Evolutionary conservation across 2,113 vertebrate genomes (phyloP).

Genomic region (Desmodus rotundus): DNA sequence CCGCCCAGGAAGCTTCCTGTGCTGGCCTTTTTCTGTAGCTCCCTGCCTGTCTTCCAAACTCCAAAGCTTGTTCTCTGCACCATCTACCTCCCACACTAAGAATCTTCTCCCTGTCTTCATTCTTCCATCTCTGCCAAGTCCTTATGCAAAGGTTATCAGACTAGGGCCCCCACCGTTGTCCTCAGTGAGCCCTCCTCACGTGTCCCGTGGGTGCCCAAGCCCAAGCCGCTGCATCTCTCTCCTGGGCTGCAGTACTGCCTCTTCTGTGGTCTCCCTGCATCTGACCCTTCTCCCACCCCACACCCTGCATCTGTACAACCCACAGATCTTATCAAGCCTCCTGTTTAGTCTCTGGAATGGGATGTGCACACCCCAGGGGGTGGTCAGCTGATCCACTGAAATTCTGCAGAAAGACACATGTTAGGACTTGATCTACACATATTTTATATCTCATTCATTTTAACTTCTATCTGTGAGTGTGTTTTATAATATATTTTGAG

Average conservation of each 20-base stretch:
- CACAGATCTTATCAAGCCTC: neutral
- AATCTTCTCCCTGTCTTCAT: neutral
- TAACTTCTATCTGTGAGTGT: neutral
- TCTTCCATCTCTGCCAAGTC: neutral
- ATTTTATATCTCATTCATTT: neutral
- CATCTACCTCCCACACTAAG: neutral
- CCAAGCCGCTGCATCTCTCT: neutral
- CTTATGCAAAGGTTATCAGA: neutral
- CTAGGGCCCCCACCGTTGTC: neutral
- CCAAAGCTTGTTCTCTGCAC: neutral
- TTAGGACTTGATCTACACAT: neutral
- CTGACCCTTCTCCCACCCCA: neutral
- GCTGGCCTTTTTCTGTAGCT: neutral
- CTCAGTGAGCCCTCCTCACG: neutral
- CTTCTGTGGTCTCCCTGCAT: neutral
- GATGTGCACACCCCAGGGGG: too few species aligned
- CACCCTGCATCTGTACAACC: neutral
- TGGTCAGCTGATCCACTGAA: neutral
- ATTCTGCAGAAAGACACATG: neutral
- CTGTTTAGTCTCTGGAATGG: neutral
- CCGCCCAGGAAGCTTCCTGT: neutral
- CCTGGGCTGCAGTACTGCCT: neutral
- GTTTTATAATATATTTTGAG: neutral
- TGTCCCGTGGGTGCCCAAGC: fast-evolving
- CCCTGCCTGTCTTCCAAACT: neutral